Evolutionary conservation across 2,113 vertebrate species (phyloP), one percentile per base, ranked within the genome.

Genomic region (Cyanoramphus novaezelandiae): DNA sequence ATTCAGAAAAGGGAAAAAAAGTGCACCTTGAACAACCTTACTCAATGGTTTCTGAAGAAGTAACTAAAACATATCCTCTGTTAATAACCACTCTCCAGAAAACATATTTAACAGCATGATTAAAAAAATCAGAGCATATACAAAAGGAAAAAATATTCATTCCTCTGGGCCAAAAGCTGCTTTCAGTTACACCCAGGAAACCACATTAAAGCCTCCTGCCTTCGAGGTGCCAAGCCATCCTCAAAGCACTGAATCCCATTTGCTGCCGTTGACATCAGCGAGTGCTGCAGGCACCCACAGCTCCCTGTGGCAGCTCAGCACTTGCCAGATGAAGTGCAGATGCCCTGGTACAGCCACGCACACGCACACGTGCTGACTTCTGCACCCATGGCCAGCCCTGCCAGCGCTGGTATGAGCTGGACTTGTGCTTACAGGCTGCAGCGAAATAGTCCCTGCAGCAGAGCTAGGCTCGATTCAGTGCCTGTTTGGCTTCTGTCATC

Each of bases 121-220:
- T 72, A 68, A 65, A 79, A 90, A 92, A 88, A 79, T 8, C 57
- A 44, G 46, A 47, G 79, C 50, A 23, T 17, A 31, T 33, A 81
- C 80, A 35, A 79, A 94, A 57, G 47, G 47, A 29, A 11, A 52
- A 92, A 86, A 2, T 91, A 95, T 94, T 77, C 81, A 64, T 53
- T 28, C 77, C 82, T 62, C 33, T 44, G 86, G 72, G 96, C 92
- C 77, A 94, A 91, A 92, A 86, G 86, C 93, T 90, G 52, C 76
- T 91, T 84, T 64, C 82, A 76, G 95, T 65, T 86, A 68, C 96
- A 91, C 93, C 96, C 95, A 92, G 79, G 57, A 92, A 94, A 72
- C 96, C 93, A 97, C 95, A 95, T 91, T 64, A 97, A 96, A 96
- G 88, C 41, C 57, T 92, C 20, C 43, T 59, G 86, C 17, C 13